Base-by-base conservation (phyloP, 1,140 invertebrate genomes). In the Palaemon carinicauda region DNA sequence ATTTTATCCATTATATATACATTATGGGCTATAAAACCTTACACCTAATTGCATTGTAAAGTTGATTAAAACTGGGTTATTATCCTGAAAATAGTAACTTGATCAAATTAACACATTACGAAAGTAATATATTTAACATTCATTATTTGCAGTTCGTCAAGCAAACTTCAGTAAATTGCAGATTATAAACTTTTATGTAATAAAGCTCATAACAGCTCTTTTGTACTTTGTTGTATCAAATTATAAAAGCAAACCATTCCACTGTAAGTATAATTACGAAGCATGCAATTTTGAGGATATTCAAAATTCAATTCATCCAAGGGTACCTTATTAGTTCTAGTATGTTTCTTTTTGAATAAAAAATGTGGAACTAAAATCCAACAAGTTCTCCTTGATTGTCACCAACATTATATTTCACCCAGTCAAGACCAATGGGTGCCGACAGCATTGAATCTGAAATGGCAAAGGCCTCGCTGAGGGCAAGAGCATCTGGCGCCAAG, bases 371-470 rank as follows among this genome's bases (percentile, higher is more conserved):
- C 27, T n/a, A 15, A n/a, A 27, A 29, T 17, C 10, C 77, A 31
- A 85, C 89, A 14, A 90, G 29, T 75, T 91, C 91, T 15, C 91
- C 91, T 77, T 90, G 88, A 78, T 91, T 91, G 60, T 91, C 90
- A 19, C 83, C 53, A 56, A 83, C 86, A 87, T 91, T 91, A 83
- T 91, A 91, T 54, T 83, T 79, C 5, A 91, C 90, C 91, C 91
- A 91, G 82, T 91, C 89, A 17, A 81, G 82, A n/a, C 90, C 90
- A 69, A 91, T 91, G 12, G 91, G 91, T 14, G 91, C 91, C 65
- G 90, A 90, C n/a, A 91, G 82, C 90, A 91, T 91, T 15, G 87
- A 41, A 29, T 90, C 90, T 12, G 89, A 84, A 75, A 91, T 89
- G 52, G 88, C 90, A 88, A 91, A 91, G 51, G 90, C 90, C 14